Evolutionary conservation across 2,113 vertebrate genomes (phyloP), one percentile per base, ranked within the genome.

Genomic region (Brachirus orientalis): DNA sequence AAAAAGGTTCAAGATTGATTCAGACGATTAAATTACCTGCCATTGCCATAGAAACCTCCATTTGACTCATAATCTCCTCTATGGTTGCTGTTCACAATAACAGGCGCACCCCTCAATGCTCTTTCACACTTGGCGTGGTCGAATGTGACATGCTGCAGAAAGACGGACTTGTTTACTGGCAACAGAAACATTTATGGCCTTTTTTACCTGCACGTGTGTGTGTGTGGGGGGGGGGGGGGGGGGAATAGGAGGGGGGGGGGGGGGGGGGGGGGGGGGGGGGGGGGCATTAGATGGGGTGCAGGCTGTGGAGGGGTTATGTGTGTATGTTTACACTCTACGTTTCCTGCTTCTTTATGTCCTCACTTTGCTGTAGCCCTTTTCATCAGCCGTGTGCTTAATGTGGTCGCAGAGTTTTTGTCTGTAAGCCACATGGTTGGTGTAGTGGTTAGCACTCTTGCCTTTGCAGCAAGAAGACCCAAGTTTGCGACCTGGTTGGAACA

Each of bases 21-120:
- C 57, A 56, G 57, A 66, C 58, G 66, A 74, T 77, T 64, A 58
- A 72, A 67, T 75, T 71, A 75, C 73, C 56, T 71, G 55, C 63
- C 48, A 77, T 83, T 69, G 57, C 79, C 75, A 77, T 77, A 79
- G 88, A 85, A 83, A 85, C 81, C 63, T 44, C 50, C 69, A 48
- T 58, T 37, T 38, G 69, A 68, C 60, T 44, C 46, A 8, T 69
- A 52, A 63, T 57, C 37, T 77, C 35, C 4, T 43, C 48, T 54
- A 46, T 0, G 19, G 60, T 66, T 74, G 50, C 46, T 38, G 66
- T 58, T 61, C 52, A 45, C 22, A 41, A 55, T 44, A 14, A 48
- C 63, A 64, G 65, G 66, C 75, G 18, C 59, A 48, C 59, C 69
- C 60, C 38, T 63, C 35, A 10, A 18, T 9, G 16, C 35, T 33